Base-by-base conservation (phyloP, 1,140 invertebrate genomes). In the Epicauta chinensis region DNA sequence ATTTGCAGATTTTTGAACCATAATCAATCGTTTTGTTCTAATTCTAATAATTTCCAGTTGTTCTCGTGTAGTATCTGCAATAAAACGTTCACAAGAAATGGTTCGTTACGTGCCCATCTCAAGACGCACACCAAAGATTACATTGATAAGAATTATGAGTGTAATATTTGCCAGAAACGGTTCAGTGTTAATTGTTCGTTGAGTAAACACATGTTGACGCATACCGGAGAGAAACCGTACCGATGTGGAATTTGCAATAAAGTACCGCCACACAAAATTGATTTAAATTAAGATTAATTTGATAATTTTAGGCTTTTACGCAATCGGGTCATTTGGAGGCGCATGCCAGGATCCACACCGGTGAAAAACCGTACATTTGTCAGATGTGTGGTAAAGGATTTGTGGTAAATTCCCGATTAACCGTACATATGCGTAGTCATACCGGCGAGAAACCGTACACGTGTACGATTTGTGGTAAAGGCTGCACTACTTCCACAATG, bases 371-470 rank as follows among this genome's bases (percentile, higher is more conserved):
- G 9, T 48, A 47, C 38, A 41, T 44, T 29, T 57, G 55, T 37
- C 44, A 39, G 29, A 17, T 53, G 4, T 57, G 55, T 53, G 45
- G 36, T 30, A 57, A 57, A 38, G 16, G 75, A 54, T 82, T 81
- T 55, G 74, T 78, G 0, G 73, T 45, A 29, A 50, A 51, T 34
- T 46, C 42, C 9, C 61, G 82, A 11, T 69, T 84, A 9, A 78
- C 74, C 29, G 58, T 67, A 10, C 84, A 86, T 63, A 76, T 82
- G 64, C 70, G 81, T 31, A 75, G 73, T 36, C 83, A 86, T 67
- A 81, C 81, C 5, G 82, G 82, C n/a, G 82, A 84, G 63, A 78
- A 79, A 52, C 81, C 82, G 2, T 79, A 75, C 63, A 75, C 74
- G 57, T 84, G 82, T 57, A 61, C 61, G 14, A 64, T 63, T 13